These are phyloP conservation scores for Drosophila suboccidentalis DNA, from an alignment of 2,888 invertebrate species.

Conservation along the genomic window DNA sequence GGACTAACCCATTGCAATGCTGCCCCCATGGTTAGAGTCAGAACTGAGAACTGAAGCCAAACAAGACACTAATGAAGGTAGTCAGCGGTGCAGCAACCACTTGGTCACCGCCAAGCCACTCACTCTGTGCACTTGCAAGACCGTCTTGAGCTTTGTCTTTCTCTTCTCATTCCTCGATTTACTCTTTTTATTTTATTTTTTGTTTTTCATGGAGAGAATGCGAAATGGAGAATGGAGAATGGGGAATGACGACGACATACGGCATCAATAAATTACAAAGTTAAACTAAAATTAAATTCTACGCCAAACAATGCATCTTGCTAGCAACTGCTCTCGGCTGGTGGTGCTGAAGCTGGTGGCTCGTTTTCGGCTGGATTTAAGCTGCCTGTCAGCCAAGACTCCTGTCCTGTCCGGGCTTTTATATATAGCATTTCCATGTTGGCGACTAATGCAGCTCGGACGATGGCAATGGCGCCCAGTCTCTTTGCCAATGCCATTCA, in stretches of 20 bases:
- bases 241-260: conserved; percentile 66
- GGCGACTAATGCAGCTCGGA: conserved; percentile 79
- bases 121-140: conserved; percentile 36
- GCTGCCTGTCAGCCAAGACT: conserved; percentile 77
- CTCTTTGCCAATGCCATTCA: conserved; percentile 79
- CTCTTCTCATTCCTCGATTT: conserved; percentile 15
- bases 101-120: conserved; percentile 47
- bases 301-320: conserved; percentile 82
- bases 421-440: conserved; percentile 77
- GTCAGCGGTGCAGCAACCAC: conserved; percentile 53
- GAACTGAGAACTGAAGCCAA: conserved; percentile 63
- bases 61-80: conserved; percentile 82
- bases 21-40: conserved; percentile 58
- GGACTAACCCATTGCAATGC: conserved; percentile 17
- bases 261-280: conserved; percentile 82
- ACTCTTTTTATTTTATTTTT: conserved; percentile 4
- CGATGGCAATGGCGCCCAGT: conserved; percentile 71
- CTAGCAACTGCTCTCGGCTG: conserved; percentile 24
- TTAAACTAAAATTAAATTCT: conserved; percentile 82
- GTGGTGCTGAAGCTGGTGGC: conserved; percentile 8
- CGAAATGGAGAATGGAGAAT: background rate
- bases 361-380: conserved; percentile 79
- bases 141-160: conserved; percentile 54
- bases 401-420: conserved; percentile 51
- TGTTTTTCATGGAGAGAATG: background rate